Evolutionary conservation across 2,113 vertebrate species (phyloP), one percentile per base, ranked within the genome.

Genomic region (Syngnathus typhle): DNA sequence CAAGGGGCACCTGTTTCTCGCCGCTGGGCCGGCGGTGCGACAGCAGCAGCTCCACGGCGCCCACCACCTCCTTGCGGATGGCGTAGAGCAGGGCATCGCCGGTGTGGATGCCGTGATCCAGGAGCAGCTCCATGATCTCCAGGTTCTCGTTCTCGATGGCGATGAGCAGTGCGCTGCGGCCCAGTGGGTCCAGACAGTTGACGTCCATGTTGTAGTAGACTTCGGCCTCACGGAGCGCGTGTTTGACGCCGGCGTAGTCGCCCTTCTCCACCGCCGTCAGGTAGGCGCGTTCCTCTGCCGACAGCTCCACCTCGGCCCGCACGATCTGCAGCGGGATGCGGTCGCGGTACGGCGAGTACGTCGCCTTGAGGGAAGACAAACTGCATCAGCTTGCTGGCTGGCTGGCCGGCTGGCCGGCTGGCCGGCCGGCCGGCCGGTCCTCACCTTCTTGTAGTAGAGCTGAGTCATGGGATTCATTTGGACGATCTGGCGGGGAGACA

Each of bases 171-270:
- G 95, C 95, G 2, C 94, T 98, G 81, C 97, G 95, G 44, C 97
- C 97, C 67, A 99, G 90, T 21, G 97, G 96, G 89, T 99, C 97
- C 91, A 98, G 93, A 43, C 97, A 99, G 90, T 98, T 98, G 59
- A 98, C 93, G 69, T 98, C 96, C 91, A 99, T 96, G 91, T 98
- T 98, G 90, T 98, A 98, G 87, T 98, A 98, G 83, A 98, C 96
- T 86, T 97, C 95, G 0, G 95, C 95, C 90, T 98, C 96, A 10
- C 94, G 93, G 0, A 99, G 83, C 38, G 94, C 95, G 23, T 95
- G 93, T 69, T 98, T 95, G 64, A 99, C 96, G 0, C 94, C 95
- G 36, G 95, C 96, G 51, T 98, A 98, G 91, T 99, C 97, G 5
- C 97, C 96, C 79, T 97, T 99, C 89, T 99, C 96, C 75, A 99